phyloP scores from a whole-genome alignment of 2,797 vertebrate genomes.

The Myotis daubentonii region DNA sequence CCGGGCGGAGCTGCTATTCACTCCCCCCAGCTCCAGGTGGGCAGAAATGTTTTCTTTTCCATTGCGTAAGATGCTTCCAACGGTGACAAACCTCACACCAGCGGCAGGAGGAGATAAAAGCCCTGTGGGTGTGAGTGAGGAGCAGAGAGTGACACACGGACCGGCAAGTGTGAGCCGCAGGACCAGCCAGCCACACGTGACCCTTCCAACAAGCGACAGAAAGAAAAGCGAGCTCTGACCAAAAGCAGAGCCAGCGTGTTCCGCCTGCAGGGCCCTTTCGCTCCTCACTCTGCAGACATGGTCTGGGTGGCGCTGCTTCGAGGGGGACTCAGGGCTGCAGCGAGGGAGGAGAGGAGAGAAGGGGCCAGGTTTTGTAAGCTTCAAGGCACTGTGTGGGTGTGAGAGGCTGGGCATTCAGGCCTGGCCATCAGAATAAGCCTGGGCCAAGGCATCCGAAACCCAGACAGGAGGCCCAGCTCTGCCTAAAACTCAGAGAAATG shows the following conservation, averaged over 20 bases:
- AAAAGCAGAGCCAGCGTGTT: neutral
- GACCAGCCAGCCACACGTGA: neutral
- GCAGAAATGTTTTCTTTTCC: slow-evolving; percentile 14
- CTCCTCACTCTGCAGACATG: neutral
- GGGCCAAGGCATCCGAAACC: neutral
- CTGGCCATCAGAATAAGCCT: neutral
- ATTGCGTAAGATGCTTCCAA: neutral
- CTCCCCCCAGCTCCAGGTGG: neutral
- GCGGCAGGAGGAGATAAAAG: slow-evolving; percentile 27
- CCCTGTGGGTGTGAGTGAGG: neutral
- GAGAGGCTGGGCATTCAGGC: neutral
- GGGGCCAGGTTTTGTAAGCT: neutral
- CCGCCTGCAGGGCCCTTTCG: neutral
- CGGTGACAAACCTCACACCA: neutral
- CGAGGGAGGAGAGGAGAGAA: neutral
- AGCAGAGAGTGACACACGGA: neutral
- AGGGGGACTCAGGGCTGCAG: neutral
- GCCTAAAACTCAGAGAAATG: neutral
- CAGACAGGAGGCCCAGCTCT: neutral
- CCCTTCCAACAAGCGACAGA: neutral
- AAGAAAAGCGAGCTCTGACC: neutral
- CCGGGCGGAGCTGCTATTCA: neutral
- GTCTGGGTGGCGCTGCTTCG: neutral
- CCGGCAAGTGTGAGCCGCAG: neutral
- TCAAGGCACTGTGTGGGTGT: fast-evolving